phyloP scores from a whole-genome alignment of 1,140 invertebrate species.

The Catajapyx aquilonaris region DNA sequence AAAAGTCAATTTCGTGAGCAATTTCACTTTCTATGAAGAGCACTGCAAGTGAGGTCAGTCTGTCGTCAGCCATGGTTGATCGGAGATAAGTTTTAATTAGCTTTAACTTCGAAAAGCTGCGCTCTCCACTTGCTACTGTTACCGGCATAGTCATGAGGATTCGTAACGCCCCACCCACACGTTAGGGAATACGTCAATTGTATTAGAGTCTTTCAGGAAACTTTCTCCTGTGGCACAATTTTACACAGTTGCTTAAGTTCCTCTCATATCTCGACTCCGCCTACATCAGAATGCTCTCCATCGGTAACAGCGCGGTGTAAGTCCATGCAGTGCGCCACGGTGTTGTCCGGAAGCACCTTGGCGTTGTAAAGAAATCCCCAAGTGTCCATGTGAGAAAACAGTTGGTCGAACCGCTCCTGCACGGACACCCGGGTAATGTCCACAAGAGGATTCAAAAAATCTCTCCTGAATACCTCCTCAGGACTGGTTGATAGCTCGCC shows the following conservation, averaged over 20 bases:
- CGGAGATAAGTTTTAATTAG: neutral
- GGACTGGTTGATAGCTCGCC: no score
- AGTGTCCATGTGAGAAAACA: neutral
- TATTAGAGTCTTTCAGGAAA: neutral
- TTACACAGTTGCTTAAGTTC: neutral
- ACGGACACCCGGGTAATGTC: neutral
- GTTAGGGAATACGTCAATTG: neutral
- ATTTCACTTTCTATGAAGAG: neutral
- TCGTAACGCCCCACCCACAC: neutral
- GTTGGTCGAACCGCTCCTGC: neutral
- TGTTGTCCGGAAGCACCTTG: no score
- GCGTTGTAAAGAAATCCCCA: no score
- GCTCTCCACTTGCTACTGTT: neutral
- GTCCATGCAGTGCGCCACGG: no score
- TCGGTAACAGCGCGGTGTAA: no score
- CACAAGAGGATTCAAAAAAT: neutral
- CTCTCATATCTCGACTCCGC: neutral
- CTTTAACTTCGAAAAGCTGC: neutral
- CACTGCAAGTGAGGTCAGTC: neutral
- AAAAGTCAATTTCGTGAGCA: neutral
- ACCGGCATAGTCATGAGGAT: neutral
- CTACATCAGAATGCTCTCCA: neutral
- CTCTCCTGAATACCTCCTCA: neutral
- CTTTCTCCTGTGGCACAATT: neutral
- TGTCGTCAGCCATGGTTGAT: neutral